phyloP scores from a whole-genome alignment of 2,797 vertebrate species.

The Poecilia gillii region DNA sequence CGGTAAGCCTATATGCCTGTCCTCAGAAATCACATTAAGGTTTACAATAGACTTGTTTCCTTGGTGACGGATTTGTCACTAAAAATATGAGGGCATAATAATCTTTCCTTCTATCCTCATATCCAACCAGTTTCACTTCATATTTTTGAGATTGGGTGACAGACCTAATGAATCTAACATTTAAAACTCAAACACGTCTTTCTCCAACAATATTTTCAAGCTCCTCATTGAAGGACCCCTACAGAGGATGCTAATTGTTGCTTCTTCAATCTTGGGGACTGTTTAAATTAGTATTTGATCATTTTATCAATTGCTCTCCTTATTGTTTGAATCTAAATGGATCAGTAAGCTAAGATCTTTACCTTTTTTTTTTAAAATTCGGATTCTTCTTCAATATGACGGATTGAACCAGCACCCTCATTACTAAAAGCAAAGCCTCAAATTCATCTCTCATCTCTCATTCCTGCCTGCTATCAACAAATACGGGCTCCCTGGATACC shows the following conservation, averaged over 20 bases:
- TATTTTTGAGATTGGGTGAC: neutral
- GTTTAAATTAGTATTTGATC: neutral
- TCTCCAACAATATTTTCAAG: neutral
- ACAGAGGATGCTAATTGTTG: neutral
- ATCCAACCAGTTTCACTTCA: neutral
- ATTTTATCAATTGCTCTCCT: neutral
- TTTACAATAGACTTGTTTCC: neutral
- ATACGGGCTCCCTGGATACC: neutral
- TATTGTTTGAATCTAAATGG: neutral
- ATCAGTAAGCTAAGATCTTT: neutral
- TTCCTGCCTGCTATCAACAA: neutral
- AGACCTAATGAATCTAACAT: neutral
- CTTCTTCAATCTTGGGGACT: neutral
- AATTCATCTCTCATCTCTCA: neutral
- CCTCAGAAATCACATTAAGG: neutral
- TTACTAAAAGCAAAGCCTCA: neutral
- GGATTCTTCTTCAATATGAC: neutral
- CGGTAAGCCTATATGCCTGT: no score
- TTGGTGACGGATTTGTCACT: neutral
- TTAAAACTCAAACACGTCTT: neutral
- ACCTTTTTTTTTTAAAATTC: neutral
- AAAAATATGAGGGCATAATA: neutral
- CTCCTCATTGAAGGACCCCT: neutral
- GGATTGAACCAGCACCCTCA: neutral
- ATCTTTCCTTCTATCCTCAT: neutral